phyloP scores from a whole-genome alignment of 2,113 vertebrate genomes.

The Hucho hucho region DNA sequence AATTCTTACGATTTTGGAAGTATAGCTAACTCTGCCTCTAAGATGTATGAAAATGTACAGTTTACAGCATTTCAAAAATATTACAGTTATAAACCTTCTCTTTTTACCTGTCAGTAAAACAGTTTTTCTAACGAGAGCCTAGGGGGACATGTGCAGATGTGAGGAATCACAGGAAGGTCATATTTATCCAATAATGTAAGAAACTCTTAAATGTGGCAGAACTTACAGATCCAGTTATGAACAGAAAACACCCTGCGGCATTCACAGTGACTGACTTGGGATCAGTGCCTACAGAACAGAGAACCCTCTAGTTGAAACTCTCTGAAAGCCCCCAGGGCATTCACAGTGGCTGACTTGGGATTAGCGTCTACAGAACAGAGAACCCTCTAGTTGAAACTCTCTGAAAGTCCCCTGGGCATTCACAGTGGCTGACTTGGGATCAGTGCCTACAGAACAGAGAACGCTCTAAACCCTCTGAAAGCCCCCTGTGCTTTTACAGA shows the following conservation, averaged over 20 bases:
- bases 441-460: background rate
- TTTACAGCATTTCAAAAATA: slow-evolving; percentile 1
- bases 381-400: slow-evolving; percentile 2
- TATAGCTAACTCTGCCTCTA: background rate
- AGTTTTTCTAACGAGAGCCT: slow-evolving; percentile 4
- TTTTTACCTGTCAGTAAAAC: slow-evolving; percentile 15
- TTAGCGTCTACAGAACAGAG: too few relatives aligned
- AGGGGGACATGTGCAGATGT: slow-evolving; percentile 23
- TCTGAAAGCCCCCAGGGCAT: too few relatives aligned
- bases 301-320: slow-evolving; percentile 8
- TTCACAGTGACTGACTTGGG: too few relatives aligned
- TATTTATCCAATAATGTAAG: slow-evolving; percentile 37
- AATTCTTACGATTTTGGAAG: background rate
- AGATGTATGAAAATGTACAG: slow-evolving; percentile 5
- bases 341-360: too few relatives aligned
- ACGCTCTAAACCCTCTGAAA: slow-evolving; percentile 25
- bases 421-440: too few relatives aligned
- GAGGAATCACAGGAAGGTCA: slow-evolving; percentile 23
- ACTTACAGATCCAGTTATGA: too few relatives aligned
- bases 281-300: too few relatives aligned
- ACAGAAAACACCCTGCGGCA: background rate
- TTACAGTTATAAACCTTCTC: slow-evolving; percentile 15
- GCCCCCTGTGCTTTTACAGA: background rate
- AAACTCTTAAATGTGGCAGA: too few relatives aligned
- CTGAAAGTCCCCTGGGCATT: too few relatives aligned